phyloP scores from a whole-genome alignment of 2,113 vertebrate species.

The Toxotes jaculatrix region DNA sequence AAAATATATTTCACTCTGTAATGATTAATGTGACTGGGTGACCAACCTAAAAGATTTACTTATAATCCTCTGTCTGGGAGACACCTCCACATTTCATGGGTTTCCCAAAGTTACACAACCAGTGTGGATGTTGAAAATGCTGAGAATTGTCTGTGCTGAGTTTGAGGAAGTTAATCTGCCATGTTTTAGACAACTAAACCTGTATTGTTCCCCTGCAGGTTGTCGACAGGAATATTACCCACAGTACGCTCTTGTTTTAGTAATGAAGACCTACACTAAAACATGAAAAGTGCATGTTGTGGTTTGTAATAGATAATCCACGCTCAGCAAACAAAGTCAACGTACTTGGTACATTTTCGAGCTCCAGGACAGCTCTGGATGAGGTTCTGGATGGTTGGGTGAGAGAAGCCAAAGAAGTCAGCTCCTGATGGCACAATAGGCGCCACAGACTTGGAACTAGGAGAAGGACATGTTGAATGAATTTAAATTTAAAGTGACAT shows the following conservation, averaged over 20 bases:
- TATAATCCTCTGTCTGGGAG: background rate
- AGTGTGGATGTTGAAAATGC: background rate
- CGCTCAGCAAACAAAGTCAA: background rate
- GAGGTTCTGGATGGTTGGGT: conserved; percentile 91
- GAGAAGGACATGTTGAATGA: background rate
- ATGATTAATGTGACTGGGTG: too few relatives aligned
- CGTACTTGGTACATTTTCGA: conserved; percentile 89
- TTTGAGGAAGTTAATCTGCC: background rate
- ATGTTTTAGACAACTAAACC: background rate
- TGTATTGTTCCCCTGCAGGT: background rate
- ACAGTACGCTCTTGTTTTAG: background rate
- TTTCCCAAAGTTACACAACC: background rate
- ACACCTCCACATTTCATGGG: background rate
- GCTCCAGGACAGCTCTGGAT: conserved; percentile 94
- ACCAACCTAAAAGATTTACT: too few relatives aligned
- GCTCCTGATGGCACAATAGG: conserved; percentile 86
- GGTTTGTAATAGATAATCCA: background rate
- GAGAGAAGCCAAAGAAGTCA: conserved; percentile 93
- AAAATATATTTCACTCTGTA: too few relatives aligned
- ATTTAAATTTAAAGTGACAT: background rate
- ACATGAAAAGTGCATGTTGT: background rate
- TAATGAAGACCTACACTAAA: background rate
- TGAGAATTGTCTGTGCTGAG: background rate
- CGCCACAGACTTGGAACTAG: conserved; percentile 82
- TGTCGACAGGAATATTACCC: background rate